Conservation (phyloP, 2,797 vertebrate species). For the Gila robusta region DNA sequence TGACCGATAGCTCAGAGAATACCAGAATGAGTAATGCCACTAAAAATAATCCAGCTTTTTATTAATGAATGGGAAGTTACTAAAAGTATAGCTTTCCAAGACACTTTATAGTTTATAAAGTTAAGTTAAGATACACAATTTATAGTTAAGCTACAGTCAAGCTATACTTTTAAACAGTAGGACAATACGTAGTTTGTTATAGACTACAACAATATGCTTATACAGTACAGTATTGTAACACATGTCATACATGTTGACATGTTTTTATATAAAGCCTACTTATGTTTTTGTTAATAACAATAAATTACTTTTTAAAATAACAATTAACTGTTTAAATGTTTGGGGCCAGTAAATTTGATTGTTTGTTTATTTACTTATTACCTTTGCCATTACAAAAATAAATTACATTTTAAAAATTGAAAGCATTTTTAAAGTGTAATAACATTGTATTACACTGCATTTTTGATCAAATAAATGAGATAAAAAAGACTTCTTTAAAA, state of each 20-base stretch:
- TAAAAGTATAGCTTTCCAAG: background rate
- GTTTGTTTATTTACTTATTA: too few relatives aligned
- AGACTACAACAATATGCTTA: background rate
- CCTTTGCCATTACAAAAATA: too few relatives aligned
- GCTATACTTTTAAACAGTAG: background rate
- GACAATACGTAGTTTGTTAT: background rate
- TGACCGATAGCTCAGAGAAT: background rate
- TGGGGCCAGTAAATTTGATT: too few relatives aligned
- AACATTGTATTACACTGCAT: too few relatives aligned
- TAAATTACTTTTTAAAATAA: too few relatives aligned
- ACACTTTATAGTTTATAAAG: too few relatives aligned
- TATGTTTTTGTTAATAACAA: background rate
- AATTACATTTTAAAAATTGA: background rate
- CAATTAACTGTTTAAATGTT: too few relatives aligned
- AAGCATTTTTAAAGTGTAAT: too few relatives aligned
- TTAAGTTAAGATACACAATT: background rate
- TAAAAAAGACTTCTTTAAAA: too few relatives aligned
- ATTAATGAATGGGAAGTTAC: constrained; percentile 20
- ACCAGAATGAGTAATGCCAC: background rate
- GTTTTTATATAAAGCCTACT: background rate
- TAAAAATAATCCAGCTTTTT: background rate
- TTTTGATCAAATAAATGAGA: too few relatives aligned
- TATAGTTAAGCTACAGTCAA: background rate
- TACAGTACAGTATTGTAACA: background rate
- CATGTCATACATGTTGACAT: background rate